These are phyloP conservation scores for Cephonodes hylas DNA, from an alignment of 2,888 invertebrate species.

Conservation along the genomic window DNA sequence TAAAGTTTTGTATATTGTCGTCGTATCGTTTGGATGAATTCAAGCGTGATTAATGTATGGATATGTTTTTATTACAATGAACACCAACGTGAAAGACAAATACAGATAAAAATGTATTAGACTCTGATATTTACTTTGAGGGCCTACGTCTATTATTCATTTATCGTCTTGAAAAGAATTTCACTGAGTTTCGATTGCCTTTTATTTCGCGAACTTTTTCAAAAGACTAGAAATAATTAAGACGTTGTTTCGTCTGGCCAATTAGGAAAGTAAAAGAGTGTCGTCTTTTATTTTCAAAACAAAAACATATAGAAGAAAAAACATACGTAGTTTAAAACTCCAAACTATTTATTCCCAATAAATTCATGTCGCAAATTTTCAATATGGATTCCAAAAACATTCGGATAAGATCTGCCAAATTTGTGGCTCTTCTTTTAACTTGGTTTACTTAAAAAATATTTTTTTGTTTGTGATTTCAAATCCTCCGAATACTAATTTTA, in stretches of 20 bases:
- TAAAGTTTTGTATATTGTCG: conserved; percentile 14
- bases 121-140: neutral
- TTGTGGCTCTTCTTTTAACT: too few relatives aligned
- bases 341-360: too few relatives aligned
- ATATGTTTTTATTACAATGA: neutral
- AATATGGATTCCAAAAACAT: too few relatives aligned
- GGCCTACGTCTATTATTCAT: neutral
- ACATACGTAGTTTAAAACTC: neutral
- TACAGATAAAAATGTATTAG: neutral
- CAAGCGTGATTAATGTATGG: neutral
- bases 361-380: too few relatives aligned
- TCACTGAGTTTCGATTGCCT: neutral
- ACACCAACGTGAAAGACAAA: neutral
- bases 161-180: neutral
- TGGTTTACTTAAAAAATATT: too few relatives aligned
- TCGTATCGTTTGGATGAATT: neutral
- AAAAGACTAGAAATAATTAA: neutral
- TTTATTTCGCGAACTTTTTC: neutral
- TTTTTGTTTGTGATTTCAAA: too few relatives aligned
- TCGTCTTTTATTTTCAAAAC: neutral
- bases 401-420: neutral
- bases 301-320: neutral
- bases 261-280: neutral
- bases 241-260: neutral
- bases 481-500: too few relatives aligned